Evolutionary conservation across 2,797 vertebrate species (phyloP), one percentile per base, ranked within the genome.

Genomic region (Tolypeutes matacus): DNA sequence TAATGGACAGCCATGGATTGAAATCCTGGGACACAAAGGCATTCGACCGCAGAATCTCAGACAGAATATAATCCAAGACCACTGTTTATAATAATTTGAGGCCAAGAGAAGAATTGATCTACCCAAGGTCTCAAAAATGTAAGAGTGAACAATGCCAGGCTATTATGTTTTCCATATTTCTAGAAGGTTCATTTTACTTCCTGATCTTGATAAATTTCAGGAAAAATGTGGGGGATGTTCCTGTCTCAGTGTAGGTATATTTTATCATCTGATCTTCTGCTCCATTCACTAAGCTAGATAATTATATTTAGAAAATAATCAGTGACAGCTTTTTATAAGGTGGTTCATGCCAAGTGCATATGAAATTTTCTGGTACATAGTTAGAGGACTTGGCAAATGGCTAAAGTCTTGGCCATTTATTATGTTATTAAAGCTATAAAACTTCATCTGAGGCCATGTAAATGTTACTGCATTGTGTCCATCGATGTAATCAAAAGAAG

Each of bases 231-330:
- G 65, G 6, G 34, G 9, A 0, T 67, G 7, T 29, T 87, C n/a
- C 25, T 84, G 31, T 85, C 29, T 88, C 64, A 51, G 25, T 31
- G 6, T 39, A 51, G 77, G 56, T 39, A 90, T 75, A 75, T 83
- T 83, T 73, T 70, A 84, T 86, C 18, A 77, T 64, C 31, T 64
- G 46, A 60, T 62, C 18, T 56, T 58, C 36, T 56, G 20, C 51
- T 89, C 14, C 39, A 39, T 58, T 86, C 21, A 87, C 64, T 49
- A 64, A 62, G 7, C 51, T 58, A 51, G 39, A 76, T 34, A 85
- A 51, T 65, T 90, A 51, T 72, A 91, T 53, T 77, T 67, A 46
- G 76, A 90, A 77, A 75, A 83, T 92, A 78, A 83, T n/a, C 36
- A 76, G 11, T 53, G 12, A 42, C 49, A 67, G 29, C 18, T 85